Evolutionary conservation across 2,888 invertebrate genomes (phyloP).

Genomic region (Apoderus coryli): DNA sequence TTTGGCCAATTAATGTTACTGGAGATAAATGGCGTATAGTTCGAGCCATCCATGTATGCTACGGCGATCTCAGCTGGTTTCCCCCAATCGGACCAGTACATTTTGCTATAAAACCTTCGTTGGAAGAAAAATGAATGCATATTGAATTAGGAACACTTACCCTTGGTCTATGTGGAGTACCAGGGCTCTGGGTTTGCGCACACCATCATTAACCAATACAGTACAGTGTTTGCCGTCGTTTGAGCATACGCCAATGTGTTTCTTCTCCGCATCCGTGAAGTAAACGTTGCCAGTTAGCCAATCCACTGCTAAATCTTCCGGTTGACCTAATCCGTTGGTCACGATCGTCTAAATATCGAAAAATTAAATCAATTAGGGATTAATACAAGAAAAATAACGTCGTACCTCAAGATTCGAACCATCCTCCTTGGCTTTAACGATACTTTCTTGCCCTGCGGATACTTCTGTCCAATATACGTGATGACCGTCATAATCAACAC

Average conservation of each 20-base stretch:
- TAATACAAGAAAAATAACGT: background rate
- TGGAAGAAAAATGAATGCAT: too few species aligned
- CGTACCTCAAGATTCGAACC: conserved; percentile 43
- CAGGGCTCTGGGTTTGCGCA: conserved; percentile 53
- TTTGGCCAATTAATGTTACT: conserved; percentile 64
- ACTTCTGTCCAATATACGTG: conserved; percentile 69
- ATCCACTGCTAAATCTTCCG: conserved; percentile 64
- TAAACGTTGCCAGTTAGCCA: conserved; percentile 70
- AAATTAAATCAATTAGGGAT: background rate
- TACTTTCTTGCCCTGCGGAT: conserved; percentile 52
- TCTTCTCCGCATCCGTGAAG: conserved; percentile 58
- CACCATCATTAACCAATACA: conserved; percentile 43
- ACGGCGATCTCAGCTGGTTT: conserved; percentile 54
- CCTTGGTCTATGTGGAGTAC: conserved; percentile 54
- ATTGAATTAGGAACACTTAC: too few species aligned
- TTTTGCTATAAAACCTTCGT: conserved; percentile 37
- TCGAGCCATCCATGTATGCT: conserved; percentile 74
- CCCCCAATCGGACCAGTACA: conserved; percentile 93
- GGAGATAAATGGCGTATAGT: conserved; percentile 44
- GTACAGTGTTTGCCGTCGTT: conserved; percentile 52
- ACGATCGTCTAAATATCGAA: conserved; percentile 36
- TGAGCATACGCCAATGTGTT: conserved; percentile 60
- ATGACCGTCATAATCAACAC: conserved; percentile 54
- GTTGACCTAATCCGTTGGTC: conserved; percentile 51
- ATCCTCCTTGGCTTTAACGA: conserved; percentile 47